Base-by-base conservation (phyloP, 2,797 vertebrate genomes). In the Pachyuromys duprasi region DNA sequence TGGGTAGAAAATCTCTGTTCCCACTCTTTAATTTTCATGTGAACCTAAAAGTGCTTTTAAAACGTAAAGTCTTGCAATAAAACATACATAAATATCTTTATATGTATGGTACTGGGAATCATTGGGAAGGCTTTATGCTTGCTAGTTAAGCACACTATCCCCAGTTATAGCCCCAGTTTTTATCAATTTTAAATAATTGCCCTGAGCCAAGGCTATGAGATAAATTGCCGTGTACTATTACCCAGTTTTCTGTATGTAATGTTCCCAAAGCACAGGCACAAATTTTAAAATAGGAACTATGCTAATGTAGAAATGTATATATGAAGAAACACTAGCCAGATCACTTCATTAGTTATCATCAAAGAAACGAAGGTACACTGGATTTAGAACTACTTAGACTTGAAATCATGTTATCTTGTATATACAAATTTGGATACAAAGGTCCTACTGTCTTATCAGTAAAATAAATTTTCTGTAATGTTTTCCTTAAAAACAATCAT, bases 271-370 rank as follows among this genome's bases (percentile, higher is more conserved):
- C 45, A 7, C 62, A 90, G 39, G 39, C 9, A 2, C 3, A 80
- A 92, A 90, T 36, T 78, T 92, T 55, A 92, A 83, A 93, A 88
- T 18, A 89, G 78, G 78, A 95, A 84, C 13, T n/a, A 69, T 74
- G 84, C 84, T 63, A 91, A 53, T 87, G 62, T 42, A 65, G 63
- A 81, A 75, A 20, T 3, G 45, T 60, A 57, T 24, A 5, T 86
- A 69, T 82, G 9, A 24, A 62, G 24, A 63, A 84, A 63, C 65
- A 70, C 24, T 70, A n/a, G 63, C 26, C 13, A 53, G 3, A 45
- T 69, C 49, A 45, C 0, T 60, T 87, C 83, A 69, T 70, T 83
- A 69, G 20, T 17, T 86, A 69, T 74, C 84, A 94, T 93, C 63
- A 91, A 81, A 95, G 87, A 93, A 91, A 89, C 4, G 67, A 89